These are phyloP conservation scores for Catocala fraxini DNA, from an alignment of 2,888 invertebrate species.

Conservation along the genomic window DNA sequence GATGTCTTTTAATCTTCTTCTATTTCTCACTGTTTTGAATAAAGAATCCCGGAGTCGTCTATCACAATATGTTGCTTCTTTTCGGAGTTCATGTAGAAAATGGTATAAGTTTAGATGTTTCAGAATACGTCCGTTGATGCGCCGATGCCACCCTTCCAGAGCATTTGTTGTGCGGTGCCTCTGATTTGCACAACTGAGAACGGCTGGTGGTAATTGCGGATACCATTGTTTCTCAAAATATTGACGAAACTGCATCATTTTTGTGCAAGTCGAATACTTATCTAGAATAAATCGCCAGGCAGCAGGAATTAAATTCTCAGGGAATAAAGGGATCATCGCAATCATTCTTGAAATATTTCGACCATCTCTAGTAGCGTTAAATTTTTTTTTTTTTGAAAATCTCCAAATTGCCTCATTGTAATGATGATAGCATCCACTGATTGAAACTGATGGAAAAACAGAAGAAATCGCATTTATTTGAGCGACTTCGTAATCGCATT, in stretches of 20 bases:
- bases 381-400: too few relatives aligned
- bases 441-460: too few relatives aligned
- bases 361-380: slow-evolving; percentile 2
- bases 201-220: neutral
- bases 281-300: slow-evolving; percentile 1
- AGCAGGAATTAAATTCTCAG: slow-evolving; percentile 4
- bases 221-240: slow-evolving; percentile 5
- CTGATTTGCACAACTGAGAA: slow-evolving; percentile 23
- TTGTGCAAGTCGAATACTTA: neutral
- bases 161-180: slow-evolving; percentile 5
- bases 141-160: neutral
- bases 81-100: too few relatives aligned
- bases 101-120: neutral
- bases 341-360: slow-evolving; percentile 3
- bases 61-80: too few relatives aligned
- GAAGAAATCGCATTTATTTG: too few relatives aligned
- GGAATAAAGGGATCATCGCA: slow-evolving; percentile 1
- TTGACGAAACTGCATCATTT: too few relatives aligned
- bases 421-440: too few relatives aligned
- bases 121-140: neutral
- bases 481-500: too few relatives aligned
- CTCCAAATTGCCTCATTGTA: too few relatives aligned
- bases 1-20: neutral
- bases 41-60: neutral
- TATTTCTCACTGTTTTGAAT: neutral